Evolutionary conservation across 2,113 vertebrate genomes (phyloP).

Genomic region (Phaethornis superciliosus): DNA sequence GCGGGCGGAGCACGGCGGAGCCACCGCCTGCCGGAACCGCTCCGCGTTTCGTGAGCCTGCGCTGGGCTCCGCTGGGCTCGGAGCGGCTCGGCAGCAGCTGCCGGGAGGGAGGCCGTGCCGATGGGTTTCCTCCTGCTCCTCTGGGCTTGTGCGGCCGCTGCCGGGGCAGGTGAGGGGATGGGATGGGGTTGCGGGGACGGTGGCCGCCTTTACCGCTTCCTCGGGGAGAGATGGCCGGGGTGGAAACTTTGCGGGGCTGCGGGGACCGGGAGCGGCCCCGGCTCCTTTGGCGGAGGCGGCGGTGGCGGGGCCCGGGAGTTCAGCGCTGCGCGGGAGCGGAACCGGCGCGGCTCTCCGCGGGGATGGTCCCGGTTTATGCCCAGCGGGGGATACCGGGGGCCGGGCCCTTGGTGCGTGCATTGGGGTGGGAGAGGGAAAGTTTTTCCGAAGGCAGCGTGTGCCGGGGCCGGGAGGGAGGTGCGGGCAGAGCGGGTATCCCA

Average conservation of each 20-base stretch:
- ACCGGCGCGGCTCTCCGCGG: neutral
- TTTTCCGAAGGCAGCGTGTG: neutral
- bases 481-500: neutral
- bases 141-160: slow-evolving; percentile 77
- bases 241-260: neutral
- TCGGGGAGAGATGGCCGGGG: neutral
- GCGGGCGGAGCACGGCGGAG: neutral
- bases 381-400: neutral
- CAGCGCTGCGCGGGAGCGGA: neutral
- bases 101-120: slow-evolving; percentile 25
- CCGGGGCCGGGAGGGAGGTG: no score
- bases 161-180: slow-evolving; percentile 81
- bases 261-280: neutral
- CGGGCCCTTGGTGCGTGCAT: neutral
- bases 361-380: no score
- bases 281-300: no score
- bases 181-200: neutral
- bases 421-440: neutral
- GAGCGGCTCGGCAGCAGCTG: neutral
- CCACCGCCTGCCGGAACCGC: neutral
- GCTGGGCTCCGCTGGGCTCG: neutral
- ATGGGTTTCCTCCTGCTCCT: slow-evolving; percentile 83
- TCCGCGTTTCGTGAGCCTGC: neutral
- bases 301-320: neutral
- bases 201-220: no score